These are phyloP conservation scores for Alviniconcha strummeri DNA, from an alignment of 2,888 invertebrate genomes.

Conservation along the genomic window DNA sequence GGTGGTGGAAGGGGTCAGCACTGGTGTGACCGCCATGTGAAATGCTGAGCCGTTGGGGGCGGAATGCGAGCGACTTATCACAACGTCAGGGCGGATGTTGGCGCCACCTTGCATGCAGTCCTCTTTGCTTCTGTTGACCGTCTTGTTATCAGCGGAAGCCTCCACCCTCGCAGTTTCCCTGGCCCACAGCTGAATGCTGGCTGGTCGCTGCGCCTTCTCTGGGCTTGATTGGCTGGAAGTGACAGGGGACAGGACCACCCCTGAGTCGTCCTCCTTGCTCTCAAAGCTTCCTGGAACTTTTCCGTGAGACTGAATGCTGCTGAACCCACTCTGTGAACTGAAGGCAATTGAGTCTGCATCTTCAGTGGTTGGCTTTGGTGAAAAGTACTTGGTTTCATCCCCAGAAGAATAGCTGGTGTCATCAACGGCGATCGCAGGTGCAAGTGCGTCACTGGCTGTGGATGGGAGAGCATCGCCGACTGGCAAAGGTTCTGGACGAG, in stretches of 20 bases:
- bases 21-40: background rate
- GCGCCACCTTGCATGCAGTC: too few relatives aligned
- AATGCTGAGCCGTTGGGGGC: background rate
- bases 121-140: too few relatives aligned
- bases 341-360: background rate
- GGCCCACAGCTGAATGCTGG: slow-evolving; percentile 9
- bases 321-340: background rate
- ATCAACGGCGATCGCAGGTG: background rate
- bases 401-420: background rate
- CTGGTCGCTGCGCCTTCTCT: slow-evolving; percentile 10
- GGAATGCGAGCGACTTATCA: background rate
- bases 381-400: background rate
- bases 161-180: background rate
- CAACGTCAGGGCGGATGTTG: too few relatives aligned
- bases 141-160: too few relatives aligned
- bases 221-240: slow-evolving; percentile 20
- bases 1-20: slow-evolving; percentile 17
- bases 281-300: background rate
- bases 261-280: slow-evolving; percentile 10
- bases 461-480: background rate
- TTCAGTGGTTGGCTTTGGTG: background rate
- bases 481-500: background rate
- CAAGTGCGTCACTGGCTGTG: background rate
- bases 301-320: background rate
- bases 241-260: background rate